phyloP scores from a whole-genome alignment of 2,888 invertebrate species.

The Frankliniella intonsa region DNA sequence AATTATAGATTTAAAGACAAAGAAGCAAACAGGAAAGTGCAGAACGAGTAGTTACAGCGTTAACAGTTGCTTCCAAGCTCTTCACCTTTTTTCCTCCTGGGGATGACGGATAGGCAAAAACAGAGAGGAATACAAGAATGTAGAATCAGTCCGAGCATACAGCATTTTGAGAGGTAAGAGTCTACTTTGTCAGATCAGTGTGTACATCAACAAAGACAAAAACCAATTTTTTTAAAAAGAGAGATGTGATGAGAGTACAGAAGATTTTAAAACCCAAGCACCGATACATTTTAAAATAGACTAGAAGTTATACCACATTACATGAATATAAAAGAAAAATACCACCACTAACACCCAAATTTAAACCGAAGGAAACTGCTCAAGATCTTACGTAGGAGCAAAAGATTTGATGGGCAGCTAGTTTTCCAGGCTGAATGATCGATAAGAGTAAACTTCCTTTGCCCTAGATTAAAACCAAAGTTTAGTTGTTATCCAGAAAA shows the following conservation, averaged over 20 bases:
- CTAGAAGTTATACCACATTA: not conserved
- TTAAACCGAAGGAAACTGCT: not conserved
- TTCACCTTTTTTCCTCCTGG: slow-evolving; percentile 42
- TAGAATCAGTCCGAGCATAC: not conserved
- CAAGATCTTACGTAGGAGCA: not conserved
- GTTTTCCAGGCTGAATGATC: not conserved
- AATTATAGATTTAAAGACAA: slow-evolving; percentile 1
- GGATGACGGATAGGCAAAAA: slow-evolving; percentile 35
- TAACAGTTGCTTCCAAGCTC: slow-evolving; percentile 39
- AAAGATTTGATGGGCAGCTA: not conserved
- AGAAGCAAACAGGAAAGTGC: slow-evolving; percentile 29
- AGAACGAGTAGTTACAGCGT: slow-evolving; percentile 32
- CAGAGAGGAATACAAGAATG: slow-evolving; percentile 29
- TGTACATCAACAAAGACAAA: slow-evolving; percentile 9
- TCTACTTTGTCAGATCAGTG: not conserved
- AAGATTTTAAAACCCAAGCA: not conserved
- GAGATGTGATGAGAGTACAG: not conserved
- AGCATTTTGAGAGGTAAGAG: too few relatives aligned
- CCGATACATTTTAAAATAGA: not conserved
- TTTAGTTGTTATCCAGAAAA: not conserved
- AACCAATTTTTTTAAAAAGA: not conserved
- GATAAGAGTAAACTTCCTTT: not conserved
- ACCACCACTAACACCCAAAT: not conserved
- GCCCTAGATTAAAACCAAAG: not conserved
- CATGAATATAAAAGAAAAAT: not conserved